Evolutionary conservation across 53 echinoderm and acorn worm genomes (phyloP), one percentile per base, ranked within the genome.

Genomic region (Astropecten irregularis): DNA sequence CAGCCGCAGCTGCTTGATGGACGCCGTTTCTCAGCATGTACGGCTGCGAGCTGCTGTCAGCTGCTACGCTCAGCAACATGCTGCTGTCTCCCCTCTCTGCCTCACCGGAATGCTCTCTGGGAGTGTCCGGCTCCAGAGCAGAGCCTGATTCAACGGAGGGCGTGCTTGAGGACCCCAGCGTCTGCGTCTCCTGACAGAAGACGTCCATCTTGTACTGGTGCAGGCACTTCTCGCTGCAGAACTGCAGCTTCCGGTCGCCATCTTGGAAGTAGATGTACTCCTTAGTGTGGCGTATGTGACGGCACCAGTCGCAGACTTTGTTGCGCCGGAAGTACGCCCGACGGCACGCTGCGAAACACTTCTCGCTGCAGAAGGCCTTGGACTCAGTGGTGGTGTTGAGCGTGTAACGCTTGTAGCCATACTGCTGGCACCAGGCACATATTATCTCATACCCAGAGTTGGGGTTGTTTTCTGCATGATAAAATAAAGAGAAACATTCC

Each of bases 321-420:
- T 84, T 93, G 60, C 88, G 58, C 48, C 88, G 88, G 85, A 96
- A 91, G 90, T 96, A 96, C 1, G 92, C 91, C 54, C 92, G 52
- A 16, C 96, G 86, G 34, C 89, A 93, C 40, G 96, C 82, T 0
- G 96, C 96, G 37, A 96, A 96, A 64, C 93, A 94, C 46, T 88
- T 91, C 82, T 96, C 96, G 47, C 96, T 96, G 81, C 96, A 96
- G 83, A 96, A 96, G 6, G 96, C 93, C 71, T 90, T 91, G 19
- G 96, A 94, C 21, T 94, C 90, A 2, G 77, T 89, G 62, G 91
- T 81, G 9, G 96, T 96, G 88, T 94, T 96, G 69, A 96, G 93
- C 2, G 96, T 96, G 85, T 94, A 96, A 16, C 82, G 82, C 66
- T 96, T 96, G 85, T 73, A 84, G 23, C 96, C 93, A 40, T 81